Base-by-base conservation (phyloP, 2,797 vertebrate genomes). In the Bradypus variegatus region DNA sequence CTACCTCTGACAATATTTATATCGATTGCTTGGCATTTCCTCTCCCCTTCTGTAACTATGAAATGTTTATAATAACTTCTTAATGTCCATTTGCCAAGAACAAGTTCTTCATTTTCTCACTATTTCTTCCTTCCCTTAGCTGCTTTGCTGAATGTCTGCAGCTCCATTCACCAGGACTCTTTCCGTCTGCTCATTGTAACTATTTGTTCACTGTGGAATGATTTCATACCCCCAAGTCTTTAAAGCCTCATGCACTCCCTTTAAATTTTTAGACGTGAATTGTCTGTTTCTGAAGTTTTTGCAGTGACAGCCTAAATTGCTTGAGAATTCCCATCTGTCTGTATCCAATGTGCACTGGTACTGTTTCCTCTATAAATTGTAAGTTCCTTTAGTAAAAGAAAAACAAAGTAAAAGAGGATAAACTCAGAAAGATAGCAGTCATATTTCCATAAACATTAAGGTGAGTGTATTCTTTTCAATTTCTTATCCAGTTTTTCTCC, bases 241-340 rank as follows among this genome's bases (percentile, higher is more conserved):
- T 84, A 93, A 89, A 86, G 31, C 82, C 69, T 88, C 69, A 75
- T 62, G 83, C 60, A 25, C 87, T 73, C 91, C 53, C 27, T 94
- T 95, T 88, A 88, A 36, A 60, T 85, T 92, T 95, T 80, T 94
- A 91, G 84, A 94, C 36, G 33, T 0, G 1, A 86, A 73, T 0
- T 13, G 18, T 69, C 94, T 81, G 8, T 58, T 92, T 92, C 94
- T 94, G n/a, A 79, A 88, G 88, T 92, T 94, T 93, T 94, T 95
- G 23, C 77, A 93, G 64, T 90, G 90, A 91, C 72, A 88, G 89
- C 72, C 91, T 27, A 87, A 92, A n/a, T 85, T 92, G 91, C 78
- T 91, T 83, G 88, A 86, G 76, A 94, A 96, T 95, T 76, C 21
- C 87, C 92, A 94, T 94, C 94, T 96, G 84, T 91, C 94, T 96